phyloP scores from a whole-genome alignment of 1,140 invertebrate species.

The Mercenaria mercenaria region DNA sequence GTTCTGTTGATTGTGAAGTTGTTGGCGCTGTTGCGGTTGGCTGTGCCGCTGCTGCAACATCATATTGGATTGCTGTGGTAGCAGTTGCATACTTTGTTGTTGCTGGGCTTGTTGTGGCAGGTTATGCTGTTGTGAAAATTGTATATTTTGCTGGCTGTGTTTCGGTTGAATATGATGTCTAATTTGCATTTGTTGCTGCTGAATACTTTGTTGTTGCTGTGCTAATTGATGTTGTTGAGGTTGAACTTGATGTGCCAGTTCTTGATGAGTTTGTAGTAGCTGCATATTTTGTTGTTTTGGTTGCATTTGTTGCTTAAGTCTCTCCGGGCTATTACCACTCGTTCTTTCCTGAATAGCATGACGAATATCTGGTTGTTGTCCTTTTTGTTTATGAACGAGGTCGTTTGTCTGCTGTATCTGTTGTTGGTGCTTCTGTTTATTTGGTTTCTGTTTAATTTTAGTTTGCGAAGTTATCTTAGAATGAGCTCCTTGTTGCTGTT shows the following conservation, averaged over 20 bases:
- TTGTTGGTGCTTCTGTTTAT: background rate
- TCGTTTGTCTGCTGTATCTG: background rate
- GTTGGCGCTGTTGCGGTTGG: conserved; percentile 3
- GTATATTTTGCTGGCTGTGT: background rate
- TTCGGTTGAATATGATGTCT: no score
- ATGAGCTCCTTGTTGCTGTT: background rate
- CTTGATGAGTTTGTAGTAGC: background rate
- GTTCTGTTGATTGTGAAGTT: conserved; percentile 1
- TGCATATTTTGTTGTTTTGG: background rate
- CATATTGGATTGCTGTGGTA: background rate
- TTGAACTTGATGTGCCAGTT: no score
- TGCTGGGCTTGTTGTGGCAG: background rate
- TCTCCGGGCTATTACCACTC: no score
- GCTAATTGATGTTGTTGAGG: background rate
- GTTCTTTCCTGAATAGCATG: no score
- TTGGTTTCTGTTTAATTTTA: background rate
- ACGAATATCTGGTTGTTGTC: background rate
- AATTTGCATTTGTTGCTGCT: background rate
- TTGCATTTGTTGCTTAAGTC: background rate
- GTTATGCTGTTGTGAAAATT: background rate
- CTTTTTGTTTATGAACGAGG: background rate
- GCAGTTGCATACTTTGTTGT: background rate
- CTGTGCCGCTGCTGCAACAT: background rate
- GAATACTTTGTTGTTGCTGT: background rate
- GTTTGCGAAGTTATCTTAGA: background rate